These are phyloP conservation scores for Plebejus melissa DNA, from an alignment of 2,888 invertebrate genomes.

Conservation along the genomic window DNA sequence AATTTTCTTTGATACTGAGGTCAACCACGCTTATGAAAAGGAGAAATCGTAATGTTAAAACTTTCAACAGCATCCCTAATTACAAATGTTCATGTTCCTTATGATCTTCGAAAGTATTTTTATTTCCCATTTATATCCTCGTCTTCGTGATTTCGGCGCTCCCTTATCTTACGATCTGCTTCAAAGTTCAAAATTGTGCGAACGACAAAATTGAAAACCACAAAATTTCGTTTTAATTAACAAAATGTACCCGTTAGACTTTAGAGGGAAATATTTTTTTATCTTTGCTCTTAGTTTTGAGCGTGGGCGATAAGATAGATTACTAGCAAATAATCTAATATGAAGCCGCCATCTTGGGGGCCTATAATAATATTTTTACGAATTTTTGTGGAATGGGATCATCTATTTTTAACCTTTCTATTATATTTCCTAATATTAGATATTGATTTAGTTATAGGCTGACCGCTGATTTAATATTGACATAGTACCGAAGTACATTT, in stretches of 20 bases:
- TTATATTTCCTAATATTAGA: too few species aligned
- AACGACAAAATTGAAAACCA: slow-evolving; percentile 15
- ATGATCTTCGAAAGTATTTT: background rate
- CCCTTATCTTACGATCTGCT: slow-evolving; percentile 2
- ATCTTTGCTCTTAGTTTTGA: background rate
- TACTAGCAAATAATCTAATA: background rate
- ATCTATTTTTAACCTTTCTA: too few species aligned
- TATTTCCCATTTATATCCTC: background rate
- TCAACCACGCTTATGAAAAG: background rate
- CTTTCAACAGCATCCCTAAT: background rate
- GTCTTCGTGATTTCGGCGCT: background rate
- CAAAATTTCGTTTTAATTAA: slow-evolving; percentile 9
- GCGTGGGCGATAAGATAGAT: background rate
- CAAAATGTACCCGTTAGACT: background rate
- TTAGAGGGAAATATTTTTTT: background rate
- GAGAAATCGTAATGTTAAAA: background rate
- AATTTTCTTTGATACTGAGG: background rate
- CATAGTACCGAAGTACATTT: too few species aligned
- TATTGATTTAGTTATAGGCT: too few species aligned
- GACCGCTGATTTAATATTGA: too few species aligned
- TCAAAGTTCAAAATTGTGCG: slow-evolving; percentile 2
- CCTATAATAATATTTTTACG: background rate
- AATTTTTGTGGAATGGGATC: background rate
- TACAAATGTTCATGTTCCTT: background rate
- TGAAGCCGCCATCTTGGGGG: background rate